Base-by-base conservation (phyloP, 1,140 invertebrate genomes). In the Leucophenga varia region DNA sequence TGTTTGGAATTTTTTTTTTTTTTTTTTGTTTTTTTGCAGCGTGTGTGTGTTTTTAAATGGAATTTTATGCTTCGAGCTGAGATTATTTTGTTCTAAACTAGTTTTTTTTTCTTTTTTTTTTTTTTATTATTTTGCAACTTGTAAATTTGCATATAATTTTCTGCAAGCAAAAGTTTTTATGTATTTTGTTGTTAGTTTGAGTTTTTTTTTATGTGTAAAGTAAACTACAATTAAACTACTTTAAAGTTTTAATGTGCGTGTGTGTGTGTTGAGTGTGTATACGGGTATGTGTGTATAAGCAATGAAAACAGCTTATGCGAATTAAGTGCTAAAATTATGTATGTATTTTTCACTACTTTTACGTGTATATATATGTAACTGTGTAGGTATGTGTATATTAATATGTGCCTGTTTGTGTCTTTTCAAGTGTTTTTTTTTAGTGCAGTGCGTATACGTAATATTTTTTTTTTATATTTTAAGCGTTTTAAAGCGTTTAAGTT, bases 391-490 rank as follows among this genome's bases (percentile, higher is more conserved):
- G n/a, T n/a, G 17, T 13, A 13, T 16, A 36, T 36, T 13, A 13
- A 36, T 36, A 13, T 36, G 17, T 36, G 34, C 17, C n/a, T 36
- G n/a, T 36, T 13, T 36, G n/a, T 36, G 17, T 16, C n/a, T 36
- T 13, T 13, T 36, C 34, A 13, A 36, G n/a, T 12, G 6, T 7
- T 9, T 36, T 36, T 31, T 31, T n/a, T 8, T 8, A 46, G 61
- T 65, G 61, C 61, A 25, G 54, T 67, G 59, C 59, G 61, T 59
- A 54, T 59, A 39, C 49, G 43, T 57, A 38, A 54, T 64, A 50
- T 20, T 6, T 28, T n/a, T n/a, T n/a, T n/a, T n/a, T n/a, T 25
- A 25, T 10, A 25, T 25, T 5, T 25, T 25, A 25, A 25, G 5
- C 10, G 10, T 25, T 25, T 25, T 25, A 10, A 25, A 25, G 5